Conservation (phyloP, 2,888 invertebrate species). For the Orthosia incerta region DNA sequence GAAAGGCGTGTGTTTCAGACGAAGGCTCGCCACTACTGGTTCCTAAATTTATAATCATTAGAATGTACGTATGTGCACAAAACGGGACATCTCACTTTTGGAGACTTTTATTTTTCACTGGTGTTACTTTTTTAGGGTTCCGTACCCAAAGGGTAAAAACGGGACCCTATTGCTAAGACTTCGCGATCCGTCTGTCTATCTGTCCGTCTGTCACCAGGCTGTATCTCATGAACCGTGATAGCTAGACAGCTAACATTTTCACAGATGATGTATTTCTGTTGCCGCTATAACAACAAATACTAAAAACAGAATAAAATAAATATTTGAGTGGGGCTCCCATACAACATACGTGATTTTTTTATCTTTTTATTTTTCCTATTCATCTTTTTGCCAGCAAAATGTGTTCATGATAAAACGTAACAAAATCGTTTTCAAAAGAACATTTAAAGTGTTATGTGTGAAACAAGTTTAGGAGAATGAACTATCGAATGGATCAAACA, state of each 20-base stretch:
- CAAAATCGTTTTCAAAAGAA: background rate
- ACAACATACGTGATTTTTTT: no score
- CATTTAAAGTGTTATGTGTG: background rate
- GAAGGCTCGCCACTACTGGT: background rate
- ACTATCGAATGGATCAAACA: background rate
- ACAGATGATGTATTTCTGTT: no score
- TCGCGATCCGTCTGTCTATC: no score
- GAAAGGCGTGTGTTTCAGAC: background rate
- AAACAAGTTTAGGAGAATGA: background rate
- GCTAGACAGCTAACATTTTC: no score
- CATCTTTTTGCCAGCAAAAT: background rate
- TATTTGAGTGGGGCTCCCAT: no score
- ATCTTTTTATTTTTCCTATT: constrained; percentile 19
- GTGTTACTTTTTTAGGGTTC: constrained; percentile 1
- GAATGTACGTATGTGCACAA: background rate
- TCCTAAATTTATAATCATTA: background rate
- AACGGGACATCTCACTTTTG: background rate
- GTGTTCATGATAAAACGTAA: background rate
- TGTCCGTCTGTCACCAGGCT: no score
- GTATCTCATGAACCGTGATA: no score
- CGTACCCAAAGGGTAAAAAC: no score
- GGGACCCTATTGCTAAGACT: no score
- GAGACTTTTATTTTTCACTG: background rate
- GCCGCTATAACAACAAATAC: no score
- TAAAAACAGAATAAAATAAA: no score